Conservation (phyloP, 2,797 vertebrate species). For the Lacerta agilis region DNA sequence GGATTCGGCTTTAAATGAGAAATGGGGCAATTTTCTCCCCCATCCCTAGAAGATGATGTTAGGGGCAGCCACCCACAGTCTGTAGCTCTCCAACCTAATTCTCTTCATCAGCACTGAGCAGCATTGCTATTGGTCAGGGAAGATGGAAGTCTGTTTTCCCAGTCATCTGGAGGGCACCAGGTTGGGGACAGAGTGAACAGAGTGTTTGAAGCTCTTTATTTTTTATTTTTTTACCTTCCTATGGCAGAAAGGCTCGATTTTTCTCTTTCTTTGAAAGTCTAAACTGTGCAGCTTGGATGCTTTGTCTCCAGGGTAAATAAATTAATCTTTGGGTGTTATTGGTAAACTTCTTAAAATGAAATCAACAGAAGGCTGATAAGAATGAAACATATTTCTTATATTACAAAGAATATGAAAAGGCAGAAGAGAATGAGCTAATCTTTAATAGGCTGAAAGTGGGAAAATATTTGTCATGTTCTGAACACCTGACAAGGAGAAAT, state of each 20-base stretch:
- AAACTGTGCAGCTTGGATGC: constrained; percentile 17
- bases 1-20: no score
- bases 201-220: no score
- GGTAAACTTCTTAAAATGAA: constrained; percentile 47
- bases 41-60: no score
- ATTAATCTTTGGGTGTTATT: constrained; percentile 32
- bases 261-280: constrained; percentile 31
- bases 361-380: constrained; percentile 21
- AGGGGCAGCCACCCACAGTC: no score
- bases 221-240: neutral
- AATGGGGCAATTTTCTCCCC: no score
- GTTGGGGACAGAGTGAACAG: neutral
- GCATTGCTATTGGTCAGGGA: no score
- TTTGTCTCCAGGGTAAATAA: constrained; percentile 21
- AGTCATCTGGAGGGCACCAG: neutral
- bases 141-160: no score
- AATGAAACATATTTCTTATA: neutral
- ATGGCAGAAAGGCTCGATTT: constrained; percentile 21
- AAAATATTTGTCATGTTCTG: constrained; percentile 32
- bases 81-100: no score
- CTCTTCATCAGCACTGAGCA: no score
- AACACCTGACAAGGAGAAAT: constrained; percentile 53
- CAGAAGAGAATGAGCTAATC: constrained; percentile 1
- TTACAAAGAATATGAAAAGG: neutral
- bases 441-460: constrained; percentile 57